Evolutionary conservation across 1,140 invertebrate species (phyloP), one percentile per base, ranked within the genome.

Genomic region (Lamellibrachia luymesi): DNA sequence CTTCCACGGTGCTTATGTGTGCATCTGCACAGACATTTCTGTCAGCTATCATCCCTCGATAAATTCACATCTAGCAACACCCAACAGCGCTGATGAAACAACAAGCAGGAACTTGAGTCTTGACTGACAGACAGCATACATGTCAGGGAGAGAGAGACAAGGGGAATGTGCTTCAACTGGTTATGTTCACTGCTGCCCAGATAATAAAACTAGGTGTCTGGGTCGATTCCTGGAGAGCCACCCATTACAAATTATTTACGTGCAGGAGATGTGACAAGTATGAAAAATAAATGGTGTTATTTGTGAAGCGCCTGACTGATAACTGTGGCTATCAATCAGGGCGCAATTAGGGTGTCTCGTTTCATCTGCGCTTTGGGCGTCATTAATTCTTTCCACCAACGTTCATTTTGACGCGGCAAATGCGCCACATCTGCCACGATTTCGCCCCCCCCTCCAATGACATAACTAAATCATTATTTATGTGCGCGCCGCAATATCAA

Each of bases 231-330:
- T 51, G 50, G 50, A 91, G 90, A 50, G 90, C 49, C 90, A 91
- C 90, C 50, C 94, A 94, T 94, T 95, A 95, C 95, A 92, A 94
- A 94, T 95, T 95, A 95, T 95, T 95, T 95, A 95, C 94, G 94
- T 94, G 93, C 93, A 94, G 94, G 91, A 91, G 94, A 93, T 93
- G 94, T 95, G 94, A 95, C 95, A 95, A 94, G 94, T 95, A 95
- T 95, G 94, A 95, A 95, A 95, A 95, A 95, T 95, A 95, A 95
- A 95, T 95, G 95, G 95, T 94, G 94, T 95, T 95, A 95, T 95
- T 95, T 94, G 94, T 94, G 94, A 93, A 94, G 93, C 94, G 93
- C 94, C 92, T 94, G 94, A 94, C 94, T 95, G 95, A 95, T 95
- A 95, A 95, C 94, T 94, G 93, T 93, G 93, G 51, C 93, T 94